Base-by-base conservation (phyloP, 1,140 invertebrate species). In the Drosophila trapezifrons region DNA sequence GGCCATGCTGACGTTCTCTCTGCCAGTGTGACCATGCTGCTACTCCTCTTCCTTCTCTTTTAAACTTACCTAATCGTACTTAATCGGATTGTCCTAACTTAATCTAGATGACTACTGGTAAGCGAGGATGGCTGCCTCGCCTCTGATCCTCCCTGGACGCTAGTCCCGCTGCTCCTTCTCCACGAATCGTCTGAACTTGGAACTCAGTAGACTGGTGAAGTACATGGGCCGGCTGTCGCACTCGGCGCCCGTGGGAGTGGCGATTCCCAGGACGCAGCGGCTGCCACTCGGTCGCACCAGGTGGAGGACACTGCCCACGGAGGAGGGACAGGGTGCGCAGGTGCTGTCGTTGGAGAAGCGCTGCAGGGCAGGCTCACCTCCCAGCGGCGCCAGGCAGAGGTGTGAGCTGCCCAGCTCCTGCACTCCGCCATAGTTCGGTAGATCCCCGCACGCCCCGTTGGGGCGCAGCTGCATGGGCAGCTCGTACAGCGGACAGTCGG, bases 381-480 rank as follows among this genome's bases (percentile, higher is more conserved):
- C 25, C 18, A 4, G 13, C 20, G 81, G 81, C 5, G 52, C 66
- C 40, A 89, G 5, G 35, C 76, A 83, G 1, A 72, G 13, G 17
- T 66, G 72, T 6, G 40, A 13, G 3, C 66, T 27, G 0, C 72
- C 59, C 51, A 72, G 20, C 1, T 47, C 47, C 52, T 67, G 60
- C 0, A 79, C 76, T 2, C 42, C 42, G 1, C 55, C 52, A 1
- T 35, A 42, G 27, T 72, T 76, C 9, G 18, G 18, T 7, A 89
- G 25, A 22, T 73, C 38, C 1, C 45, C 56, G 25, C 83, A 87
- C n/a, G 52, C 76, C n/a, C 49, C 25, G 0, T 60, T 55, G 35
- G 76, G 84, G 2, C 81, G 59, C 56, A 87, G 46, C 1, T 85
- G 83, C 83, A 87, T 87, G 37, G 76, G 67, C 56, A 89, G 38